These are phyloP conservation scores for Thecocarcelia acutangulata DNA, from an alignment of 2,888 invertebrate genomes.

Conservation along the genomic window DNA sequence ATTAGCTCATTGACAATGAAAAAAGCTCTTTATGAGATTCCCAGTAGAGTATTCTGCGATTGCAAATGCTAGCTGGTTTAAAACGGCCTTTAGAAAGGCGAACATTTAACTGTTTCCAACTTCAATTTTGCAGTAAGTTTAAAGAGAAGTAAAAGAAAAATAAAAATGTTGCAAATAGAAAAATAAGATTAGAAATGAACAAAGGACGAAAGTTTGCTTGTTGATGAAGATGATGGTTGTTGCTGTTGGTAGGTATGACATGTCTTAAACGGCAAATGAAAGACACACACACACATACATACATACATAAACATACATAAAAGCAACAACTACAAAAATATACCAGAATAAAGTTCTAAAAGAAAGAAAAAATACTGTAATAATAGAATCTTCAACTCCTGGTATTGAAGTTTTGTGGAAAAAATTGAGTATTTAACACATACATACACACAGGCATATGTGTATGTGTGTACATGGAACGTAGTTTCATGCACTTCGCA, in stretches of 20 bases:
- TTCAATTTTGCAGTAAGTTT: slow-evolving; percentile 43
- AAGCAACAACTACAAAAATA: slow-evolving; percentile 31
- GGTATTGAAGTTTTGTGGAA: too few relatives aligned
- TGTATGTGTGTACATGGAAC: too few relatives aligned
- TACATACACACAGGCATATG: slow-evolving; percentile 2
- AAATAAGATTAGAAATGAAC: slow-evolving; percentile 54
- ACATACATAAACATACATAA: too few relatives aligned
- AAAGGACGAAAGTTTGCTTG: slow-evolving; percentile 48
- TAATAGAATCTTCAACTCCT: slow-evolving; percentile 21
- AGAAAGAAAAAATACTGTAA: slow-evolving; percentile 41
- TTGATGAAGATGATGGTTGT: slow-evolving; percentile 25
- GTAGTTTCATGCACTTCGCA: slow-evolving; percentile 36
- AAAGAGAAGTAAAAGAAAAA: slow-evolving; percentile 14
- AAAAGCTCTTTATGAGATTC: too few relatives aligned
- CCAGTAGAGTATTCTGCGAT: too few relatives aligned
- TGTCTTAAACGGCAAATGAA: slow-evolving; percentile 61
- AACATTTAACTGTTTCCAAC: slow-evolving; percentile 1
- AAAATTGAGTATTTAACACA: too few relatives aligned
- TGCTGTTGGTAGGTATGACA: slow-evolving; percentile 42
- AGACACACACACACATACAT: slow-evolving; percentile 49
- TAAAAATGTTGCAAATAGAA: slow-evolving; percentile 53
- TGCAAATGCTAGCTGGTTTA: too few relatives aligned
- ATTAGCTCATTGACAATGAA: too few relatives aligned
- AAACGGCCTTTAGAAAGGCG: too few relatives aligned
- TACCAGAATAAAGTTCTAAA: slow-evolving; percentile 24